Base-by-base conservation (phyloP, 2,113 vertebrate genomes). In the Micronisus gabar region DNA sequence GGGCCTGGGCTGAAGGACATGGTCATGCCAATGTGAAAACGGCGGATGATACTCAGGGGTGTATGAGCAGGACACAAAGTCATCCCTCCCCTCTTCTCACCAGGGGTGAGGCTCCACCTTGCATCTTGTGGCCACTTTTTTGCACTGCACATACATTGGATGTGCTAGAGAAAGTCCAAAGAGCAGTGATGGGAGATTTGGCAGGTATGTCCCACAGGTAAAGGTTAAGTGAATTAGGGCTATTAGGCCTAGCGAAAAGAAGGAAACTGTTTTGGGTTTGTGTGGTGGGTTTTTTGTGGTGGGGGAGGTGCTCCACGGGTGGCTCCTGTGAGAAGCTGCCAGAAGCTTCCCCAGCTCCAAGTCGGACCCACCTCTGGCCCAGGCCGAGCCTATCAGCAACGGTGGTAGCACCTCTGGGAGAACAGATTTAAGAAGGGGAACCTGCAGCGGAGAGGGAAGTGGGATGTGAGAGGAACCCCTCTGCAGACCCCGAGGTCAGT, bases 141-240 rank as follows among this genome's bases (percentile, higher is more conserved):
- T 59, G 41, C 56, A 8, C 20, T 17, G 23, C 29, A 13, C 6
- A 0, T 20, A n/a, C 26, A 6, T 29, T 13, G 62, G 40, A 29
- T 8, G 36, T 43, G 9, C 40, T 62, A 20, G 74, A 72, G 47
- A 27, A 73, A 61, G 25, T 41, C 45, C 3, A 4, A 73, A 34
- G 22, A 61, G 25, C 58, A 62, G 50, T 1, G 15, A 45, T 21
- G 50, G n/a, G 36, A 76, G 30, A 61, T 9, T 22, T 18, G 26
- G 27, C 53, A 73, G 17, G 20, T 14, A 8, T 5, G 16, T 34
- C 36, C 48, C n/a, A 41, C 0, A 0, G 36, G 30, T 36, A 41
- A 47, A 71, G 15, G 3, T 40, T 32, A 55, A 25, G 29, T 53
- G 27, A 78, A 47, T 55, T 26, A 61, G 32, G 29, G 30, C 29